A percentile compares a stretch with the other conserved stretches of the same genome.
phyloP scores from a whole-genome alignment of 1,140 invertebrate genomes.

The Nebria ingens region DNA sequence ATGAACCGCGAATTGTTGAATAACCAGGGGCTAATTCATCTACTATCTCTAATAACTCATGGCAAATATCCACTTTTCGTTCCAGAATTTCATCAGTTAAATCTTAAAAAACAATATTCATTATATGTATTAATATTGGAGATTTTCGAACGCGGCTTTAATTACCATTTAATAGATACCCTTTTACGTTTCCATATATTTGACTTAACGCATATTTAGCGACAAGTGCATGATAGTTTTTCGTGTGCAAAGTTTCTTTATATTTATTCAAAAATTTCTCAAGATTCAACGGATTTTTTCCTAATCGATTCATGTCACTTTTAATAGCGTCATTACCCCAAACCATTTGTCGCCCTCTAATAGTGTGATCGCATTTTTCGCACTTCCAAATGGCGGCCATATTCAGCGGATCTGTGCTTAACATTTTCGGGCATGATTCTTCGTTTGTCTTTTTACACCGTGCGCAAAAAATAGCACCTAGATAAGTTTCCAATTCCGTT shows the following conservation, averaged over 20 bases:
- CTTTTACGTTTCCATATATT: conserved; percentile 49
- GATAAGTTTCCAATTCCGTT: conserved; percentile 49
- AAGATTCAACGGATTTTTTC: conserved; percentile 41
- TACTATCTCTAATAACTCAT: conserved; percentile 50
- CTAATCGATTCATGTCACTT: conserved; percentile 45
- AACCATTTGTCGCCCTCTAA: conserved; percentile 43
- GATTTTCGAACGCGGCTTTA: conserved; percentile 8
- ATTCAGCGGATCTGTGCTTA: conserved; percentile 48
- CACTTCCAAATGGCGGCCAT: conserved; percentile 50
- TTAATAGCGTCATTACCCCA: conserved; percentile 47
- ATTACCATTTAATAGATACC: conserved; percentile 39
- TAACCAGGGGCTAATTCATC: conserved; percentile 51
- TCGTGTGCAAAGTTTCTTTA: conserved; percentile 44
- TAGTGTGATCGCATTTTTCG: conserved; percentile 43
- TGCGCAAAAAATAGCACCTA: conserved; percentile 50
- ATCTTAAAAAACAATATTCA: conserved; percentile 36
- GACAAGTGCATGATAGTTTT: conserved; percentile 52
- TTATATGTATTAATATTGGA: not conserved
- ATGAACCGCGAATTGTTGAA: conserved; percentile 46
- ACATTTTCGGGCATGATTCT: conserved; percentile 36
- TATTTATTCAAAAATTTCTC: conserved; percentile 53
- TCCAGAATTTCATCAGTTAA: conserved; percentile 42
- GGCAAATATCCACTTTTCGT: conserved; percentile 51
- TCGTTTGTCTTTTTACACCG: conserved; percentile 37
- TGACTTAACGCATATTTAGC: conserved; percentile 54